Percentiles rank a stretch among this genome's conserved stretches.
Conservation (phyloP, 2,797 vertebrate genomes). For the Liasis olivaceus region DNA sequence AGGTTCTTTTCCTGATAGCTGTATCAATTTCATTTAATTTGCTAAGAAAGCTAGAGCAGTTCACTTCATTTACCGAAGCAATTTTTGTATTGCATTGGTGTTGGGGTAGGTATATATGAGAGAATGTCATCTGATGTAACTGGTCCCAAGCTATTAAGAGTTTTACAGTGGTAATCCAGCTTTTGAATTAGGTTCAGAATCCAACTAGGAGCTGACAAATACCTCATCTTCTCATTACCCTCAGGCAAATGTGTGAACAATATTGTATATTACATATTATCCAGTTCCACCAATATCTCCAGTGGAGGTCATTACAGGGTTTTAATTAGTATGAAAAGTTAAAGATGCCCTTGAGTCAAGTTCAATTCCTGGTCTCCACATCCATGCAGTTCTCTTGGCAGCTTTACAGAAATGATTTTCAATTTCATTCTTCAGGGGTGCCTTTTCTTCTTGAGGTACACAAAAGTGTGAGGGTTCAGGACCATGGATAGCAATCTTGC, state of each 20-base stretch:
- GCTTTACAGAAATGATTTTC: background rate
- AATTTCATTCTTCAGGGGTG: background rate
- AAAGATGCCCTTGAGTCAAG: background rate
- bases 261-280: background rate
- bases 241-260: constrained; percentile 1
- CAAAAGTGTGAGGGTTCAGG: background rate
- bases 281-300: background rate
- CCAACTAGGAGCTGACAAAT: background rate
- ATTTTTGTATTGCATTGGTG: background rate
- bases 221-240: constrained; percentile 1
- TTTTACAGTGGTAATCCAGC: background rate
- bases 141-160: background rate
- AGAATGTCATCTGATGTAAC: background rate
- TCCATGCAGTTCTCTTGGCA: background rate
- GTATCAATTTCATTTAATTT: background rate
- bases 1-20: background rate
- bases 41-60: background rate
- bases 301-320: background rate
- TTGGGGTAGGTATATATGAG: background rate
- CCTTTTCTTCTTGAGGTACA: background rate
- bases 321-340: background rate
- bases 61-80: background rate
- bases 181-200: background rate
- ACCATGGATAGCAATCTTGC: background rate
- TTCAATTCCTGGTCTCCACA: background rate